Evolutionary conservation across 2,797 vertebrate genomes (phyloP), one percentile per base, ranked within the genome.

Genomic region (Orestias chungarensis): DNA sequence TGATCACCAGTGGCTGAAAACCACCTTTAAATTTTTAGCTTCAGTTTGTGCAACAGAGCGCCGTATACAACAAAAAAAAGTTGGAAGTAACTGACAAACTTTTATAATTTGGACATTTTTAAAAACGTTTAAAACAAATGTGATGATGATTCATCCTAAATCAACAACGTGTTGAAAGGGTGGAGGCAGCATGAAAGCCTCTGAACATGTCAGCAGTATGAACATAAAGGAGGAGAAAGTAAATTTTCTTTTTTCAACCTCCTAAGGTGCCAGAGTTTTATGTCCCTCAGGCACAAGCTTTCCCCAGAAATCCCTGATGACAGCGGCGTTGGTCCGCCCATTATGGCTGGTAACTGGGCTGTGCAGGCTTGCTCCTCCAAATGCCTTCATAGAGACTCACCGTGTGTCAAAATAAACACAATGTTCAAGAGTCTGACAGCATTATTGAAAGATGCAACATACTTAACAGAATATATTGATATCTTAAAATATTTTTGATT

Each of bases 321-420:
- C 49, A 5, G 29, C 20, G 38, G 80, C n/a, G n/a, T n/a, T n/a
- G 69, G 79, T 71, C 55, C 79, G 57, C 33, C 83, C 23, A 59
- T 83, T 87, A 78, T 1, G 55, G 70, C 81, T 71, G 70, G 88
- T 78, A 88, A 76, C 55, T 86, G 79, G 0, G 66, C 88, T 70
- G 88, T 89, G 67, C 82, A 71, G 59, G 84, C 89, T 71, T 91
- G 89, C 62, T 80, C 72, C 73, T 87, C 66, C 83, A 91, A 38
- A 81, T 0, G 18, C 75, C 86, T 40, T 75, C 76, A 70, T 76
- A 86, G 49, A 52, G 52, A 68, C n/a, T 64, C 43, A 61, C 15
- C 27, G 7, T 29, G 12, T 50, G 47, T 47, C 44, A 47, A 47
- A 5, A 47, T 20, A 47, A 47, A 47, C 8, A 47, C 8, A 15